These are phyloP conservation scores for Monomorium pharaonis DNA, from an alignment of 1,140 invertebrate genomes.

Conservation along the genomic window DNA sequence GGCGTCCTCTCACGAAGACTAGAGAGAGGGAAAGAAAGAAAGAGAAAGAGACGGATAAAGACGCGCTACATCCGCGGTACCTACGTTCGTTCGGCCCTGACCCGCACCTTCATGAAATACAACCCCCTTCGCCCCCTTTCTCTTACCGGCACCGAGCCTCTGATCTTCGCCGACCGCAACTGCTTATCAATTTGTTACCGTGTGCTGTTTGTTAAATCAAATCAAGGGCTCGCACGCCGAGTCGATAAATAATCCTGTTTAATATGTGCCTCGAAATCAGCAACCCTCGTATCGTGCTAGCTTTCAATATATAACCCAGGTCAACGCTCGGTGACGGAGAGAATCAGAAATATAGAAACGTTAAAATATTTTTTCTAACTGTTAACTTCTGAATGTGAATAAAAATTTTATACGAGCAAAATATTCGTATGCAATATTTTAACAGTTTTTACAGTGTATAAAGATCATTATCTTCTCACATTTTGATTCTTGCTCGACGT, in stretches of 20 bases:
- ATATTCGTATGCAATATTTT: not conserved
- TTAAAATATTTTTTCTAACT: not conserved
- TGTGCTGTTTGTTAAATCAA: constrained; percentile 82
- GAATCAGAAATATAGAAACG: not conserved
- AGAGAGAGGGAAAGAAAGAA: constrained; percentile 58
- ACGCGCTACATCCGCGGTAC: constrained; percentile 23
- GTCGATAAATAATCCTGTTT: constrained; percentile 82
- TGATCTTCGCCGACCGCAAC: constrained; percentile 82
- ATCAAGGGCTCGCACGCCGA: constrained; percentile 75
- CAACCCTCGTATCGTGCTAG: constrained; percentile 33
- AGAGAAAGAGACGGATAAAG: constrained; percentile 42
- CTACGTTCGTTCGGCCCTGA: constrained; percentile 74
- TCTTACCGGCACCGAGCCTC: constrained; percentile 62
- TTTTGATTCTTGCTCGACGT: not conserved
- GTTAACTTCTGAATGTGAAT: not conserved
- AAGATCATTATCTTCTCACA: constrained; percentile 1
- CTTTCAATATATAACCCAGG: not conserved
- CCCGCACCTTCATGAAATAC: constrained; percentile 62
- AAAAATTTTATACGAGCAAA: not conserved
- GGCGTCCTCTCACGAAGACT: constrained; percentile 82
- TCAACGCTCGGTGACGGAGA: not conserved
- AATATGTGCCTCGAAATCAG: constrained; percentile 76
- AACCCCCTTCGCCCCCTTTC: constrained; percentile 41
- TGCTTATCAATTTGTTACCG: constrained; percentile 85
- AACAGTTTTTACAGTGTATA: not conserved